phyloP scores from a whole-genome alignment of 2,113 vertebrate species.

The Brachypteracias leptosomus region DNA sequence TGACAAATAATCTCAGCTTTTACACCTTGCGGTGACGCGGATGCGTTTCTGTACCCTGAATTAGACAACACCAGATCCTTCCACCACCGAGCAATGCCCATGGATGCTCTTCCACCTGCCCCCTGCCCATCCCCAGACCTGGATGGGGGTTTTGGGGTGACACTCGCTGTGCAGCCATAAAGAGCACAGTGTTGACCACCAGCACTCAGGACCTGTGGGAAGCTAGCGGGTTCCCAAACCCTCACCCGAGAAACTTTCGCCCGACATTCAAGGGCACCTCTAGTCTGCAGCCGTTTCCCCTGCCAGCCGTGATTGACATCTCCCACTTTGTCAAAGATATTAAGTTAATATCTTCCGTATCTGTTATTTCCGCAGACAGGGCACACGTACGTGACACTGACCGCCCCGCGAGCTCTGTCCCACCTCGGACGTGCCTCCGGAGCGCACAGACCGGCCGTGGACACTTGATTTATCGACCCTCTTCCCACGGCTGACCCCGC shows the following conservation, averaged over 20 bases:
- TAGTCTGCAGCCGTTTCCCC: neutral
- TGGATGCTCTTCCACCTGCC: conserved; percentile 50
- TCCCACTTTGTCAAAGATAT: neutral
- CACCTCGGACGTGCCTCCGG: neutral
- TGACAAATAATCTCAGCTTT: conserved; percentile 34
- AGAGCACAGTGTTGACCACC: accelerated
- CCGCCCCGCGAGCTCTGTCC: neutral
- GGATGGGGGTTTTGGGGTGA: neutral
- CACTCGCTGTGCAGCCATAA: neutral
- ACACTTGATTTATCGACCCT: neutral
- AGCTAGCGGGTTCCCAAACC: neutral
- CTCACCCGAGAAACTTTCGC: neutral
- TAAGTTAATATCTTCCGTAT: neutral
- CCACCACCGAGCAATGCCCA: conserved; percentile 34
- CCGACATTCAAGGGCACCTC: conserved; percentile 17
- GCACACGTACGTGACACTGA: neutral
- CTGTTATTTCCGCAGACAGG: neutral
- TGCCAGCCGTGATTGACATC: neutral
- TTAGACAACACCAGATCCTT: neutral
- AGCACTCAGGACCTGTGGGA: neutral
- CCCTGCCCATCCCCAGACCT: neutral
- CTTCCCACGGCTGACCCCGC: neutral
- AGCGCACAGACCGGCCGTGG: neutral
- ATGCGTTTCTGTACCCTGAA: neutral
- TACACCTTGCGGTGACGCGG: neutral